Base-by-base conservation (phyloP, 2,888 invertebrate species). In the Drosophila aldrichi region DNA sequence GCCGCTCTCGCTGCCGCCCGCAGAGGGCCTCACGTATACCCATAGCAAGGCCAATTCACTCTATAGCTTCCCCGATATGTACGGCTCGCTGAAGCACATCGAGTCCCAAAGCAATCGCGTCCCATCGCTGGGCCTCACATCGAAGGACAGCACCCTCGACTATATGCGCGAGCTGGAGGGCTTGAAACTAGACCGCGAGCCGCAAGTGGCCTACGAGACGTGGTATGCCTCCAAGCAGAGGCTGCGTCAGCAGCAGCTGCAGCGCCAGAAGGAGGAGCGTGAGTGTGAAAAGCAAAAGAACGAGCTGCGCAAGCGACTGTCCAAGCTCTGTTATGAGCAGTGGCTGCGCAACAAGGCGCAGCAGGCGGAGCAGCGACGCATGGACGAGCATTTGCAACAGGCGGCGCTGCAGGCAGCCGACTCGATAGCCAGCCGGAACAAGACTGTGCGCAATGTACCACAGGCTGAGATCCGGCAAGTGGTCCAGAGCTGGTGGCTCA, bases 171-270 rank as follows among this genome's bases (percentile, higher is more conserved):
- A 68, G 38, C 20, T 52, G 2, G 65, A 54, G 2, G 60, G 18
- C 16, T 41, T 60, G 14, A 82, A 76, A 58, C 43, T 68, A 43
- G 9, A 32, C 16, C 74, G 61, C 16, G 63, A 84, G 20, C 90
- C 90, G 0, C 83, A 91, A 29, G 51, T 74, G 16, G 92, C 93
- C 4, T 93, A 85, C 55, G 80, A 85, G 6, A 90, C 84, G 8
- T 93, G 92, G 92, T 78, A 81, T 5, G 90, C 90, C 2, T 89
- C 89, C 14, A 93, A 93, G 81, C 85, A 82, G 81, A 81, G 54
- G 12, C 51, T 58, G 12, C 59, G 74, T 1, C 55, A 54, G 18
- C 44, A 58, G 9, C 40, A 70, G 43, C 55, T 60, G 0, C 34
- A 55, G 34, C 73, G 70, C 16, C 69, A 79, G 18, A 80, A 81